Conservation (phyloP, 2,113 vertebrate genomes). For the Zosterops japonicus region DNA sequence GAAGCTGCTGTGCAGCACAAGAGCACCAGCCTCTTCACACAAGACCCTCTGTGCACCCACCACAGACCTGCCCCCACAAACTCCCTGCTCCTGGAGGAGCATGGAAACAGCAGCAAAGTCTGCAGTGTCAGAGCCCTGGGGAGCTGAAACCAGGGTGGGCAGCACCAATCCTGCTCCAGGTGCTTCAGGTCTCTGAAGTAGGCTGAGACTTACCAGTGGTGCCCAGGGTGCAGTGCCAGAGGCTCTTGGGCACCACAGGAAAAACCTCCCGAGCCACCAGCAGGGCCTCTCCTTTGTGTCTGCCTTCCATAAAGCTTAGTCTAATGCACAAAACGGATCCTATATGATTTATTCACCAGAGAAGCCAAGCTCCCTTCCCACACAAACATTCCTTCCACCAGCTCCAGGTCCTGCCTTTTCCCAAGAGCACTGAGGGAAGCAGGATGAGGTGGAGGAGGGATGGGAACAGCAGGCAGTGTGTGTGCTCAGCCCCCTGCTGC, state of each 20-base stretch:
- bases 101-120: neutral
- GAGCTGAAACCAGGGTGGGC: neutral
- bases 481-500: neutral
- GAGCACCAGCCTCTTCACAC: neutral
- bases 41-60: neutral
- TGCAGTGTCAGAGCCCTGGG: neutral
- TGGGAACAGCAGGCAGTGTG: neutral
- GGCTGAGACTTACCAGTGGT: neutral
- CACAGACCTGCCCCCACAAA: neutral
- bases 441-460: neutral
- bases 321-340: neutral
- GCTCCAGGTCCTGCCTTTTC: slow-evolving; percentile 13
- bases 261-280: neutral
- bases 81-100: fast-evolving
- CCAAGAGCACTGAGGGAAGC: neutral
- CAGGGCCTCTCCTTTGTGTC: neutral
- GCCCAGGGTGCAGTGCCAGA: neutral
- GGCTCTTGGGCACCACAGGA: neutral
- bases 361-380: slow-evolving; percentile 12
- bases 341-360: neutral
- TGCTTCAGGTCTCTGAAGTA: neutral
- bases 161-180: neutral
- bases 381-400: neutral
- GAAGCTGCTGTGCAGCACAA: neutral
- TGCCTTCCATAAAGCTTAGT: neutral